Base-by-base conservation (phyloP, 92 coral and sea anemone species). In the Nematostella vectensis region DNA sequence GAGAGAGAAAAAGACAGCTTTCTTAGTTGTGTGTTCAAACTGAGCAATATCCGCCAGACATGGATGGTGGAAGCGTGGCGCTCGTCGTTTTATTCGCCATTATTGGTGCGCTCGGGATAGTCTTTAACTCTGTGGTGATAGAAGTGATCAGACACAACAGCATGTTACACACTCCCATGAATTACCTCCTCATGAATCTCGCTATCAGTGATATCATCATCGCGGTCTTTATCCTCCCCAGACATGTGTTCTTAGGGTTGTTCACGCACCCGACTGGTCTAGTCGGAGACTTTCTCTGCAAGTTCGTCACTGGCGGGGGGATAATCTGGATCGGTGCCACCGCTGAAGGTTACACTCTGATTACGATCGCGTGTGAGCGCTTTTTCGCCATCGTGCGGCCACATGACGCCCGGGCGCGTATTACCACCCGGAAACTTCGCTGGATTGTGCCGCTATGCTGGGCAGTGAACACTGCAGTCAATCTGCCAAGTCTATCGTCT, bases 271-370 rank as follows among this genome's bases (percentile, higher is more conserved):
- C 83, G 2, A 51, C 43, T 23, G 82, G 67, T 1, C 1, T 27
- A 29, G 19, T 72, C 0, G 77, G 93, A 0, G 68, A 73, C 47
- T 62, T 52, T 27, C 16, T 83, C 24, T 83, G 85, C 63, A 83
- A 72, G 55, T 83, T 83, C 25, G 33, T 83, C 1, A 62, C 82
- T 3, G 93, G 93, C 2, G 79, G 93, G 13, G 82, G 71, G 19
- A 40, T 77, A 45, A 69, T 83, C 10, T 83, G 93, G 93, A 79
- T 76, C 29, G 55, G 85, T 11, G 73, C 76, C 9, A 77, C 81
- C 1, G 77, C 85, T 1, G 72, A 77, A 4, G 93, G 81, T 1
- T 65, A 78, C 29, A 61, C 80, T 0, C 80, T 83, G 13, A 78
- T 78, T 20, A 74, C 85, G 29, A 72, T 83, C 29, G 85, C 94